Evolutionary conservation across 2,113 vertebrate genomes (phyloP).

Genomic region (Clinocottus analis): DNA sequence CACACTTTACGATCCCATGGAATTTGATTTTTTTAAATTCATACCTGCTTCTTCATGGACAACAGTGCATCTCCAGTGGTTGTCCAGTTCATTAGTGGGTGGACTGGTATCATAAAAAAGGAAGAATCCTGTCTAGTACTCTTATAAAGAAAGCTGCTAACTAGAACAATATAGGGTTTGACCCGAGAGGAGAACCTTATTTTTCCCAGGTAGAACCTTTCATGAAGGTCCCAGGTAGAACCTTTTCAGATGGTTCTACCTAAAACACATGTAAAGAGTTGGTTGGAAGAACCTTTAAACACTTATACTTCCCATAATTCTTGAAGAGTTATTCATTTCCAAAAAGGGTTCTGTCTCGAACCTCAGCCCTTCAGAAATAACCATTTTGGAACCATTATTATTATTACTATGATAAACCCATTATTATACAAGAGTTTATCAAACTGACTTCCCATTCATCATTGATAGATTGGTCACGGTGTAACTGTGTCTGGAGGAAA

Average conservation of each 20-base stretch:
- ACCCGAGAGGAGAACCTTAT: neutral
- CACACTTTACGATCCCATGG: neutral
- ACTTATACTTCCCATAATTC: too few relatives aligned
- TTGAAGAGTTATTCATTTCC: neutral
- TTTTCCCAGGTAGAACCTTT: neutral
- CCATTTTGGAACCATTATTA: too few relatives aligned
- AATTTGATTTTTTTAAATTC: neutral
- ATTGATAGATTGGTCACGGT: neutral
- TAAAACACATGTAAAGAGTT: neutral
- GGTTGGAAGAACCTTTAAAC: neutral
- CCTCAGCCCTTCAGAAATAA: neutral
- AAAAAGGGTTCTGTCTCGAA: neutral
- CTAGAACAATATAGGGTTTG: neutral
- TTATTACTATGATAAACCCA: too few relatives aligned
- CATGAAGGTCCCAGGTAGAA: neutral
- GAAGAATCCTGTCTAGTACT: neutral
- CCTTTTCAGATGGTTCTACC: neutral
- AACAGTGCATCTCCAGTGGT: neutral
- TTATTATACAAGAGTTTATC: neutral
- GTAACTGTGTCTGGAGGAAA: constrained; percentile 13
- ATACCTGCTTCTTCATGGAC: neutral
- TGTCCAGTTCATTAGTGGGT: neutral
- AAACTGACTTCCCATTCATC: neutral
- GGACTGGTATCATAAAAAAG: neutral
- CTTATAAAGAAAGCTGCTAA: neutral